Conservation (phyloP, 2,888 invertebrate genomes). For the Masnerella sp. region DNA sequence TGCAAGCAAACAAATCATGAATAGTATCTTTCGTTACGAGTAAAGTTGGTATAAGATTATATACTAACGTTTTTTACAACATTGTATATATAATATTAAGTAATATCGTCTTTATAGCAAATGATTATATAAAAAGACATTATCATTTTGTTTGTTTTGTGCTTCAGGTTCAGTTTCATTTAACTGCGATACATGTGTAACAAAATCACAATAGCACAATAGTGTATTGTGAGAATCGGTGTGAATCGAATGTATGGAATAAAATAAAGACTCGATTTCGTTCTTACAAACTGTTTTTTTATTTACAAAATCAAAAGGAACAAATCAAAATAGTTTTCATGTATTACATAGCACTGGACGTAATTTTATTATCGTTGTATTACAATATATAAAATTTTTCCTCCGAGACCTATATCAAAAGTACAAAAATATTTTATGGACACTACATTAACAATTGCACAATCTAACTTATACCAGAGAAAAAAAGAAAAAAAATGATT, state of each 20-base stretch:
- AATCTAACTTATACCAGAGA: constrained; percentile 39
- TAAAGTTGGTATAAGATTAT: constrained; percentile 21
- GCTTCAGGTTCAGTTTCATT: constrained; percentile 10
- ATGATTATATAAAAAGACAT: constrained; percentile 4
- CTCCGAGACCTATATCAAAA: constrained; percentile 69
- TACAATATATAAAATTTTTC: constrained; percentile 57
- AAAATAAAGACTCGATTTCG: constrained; percentile 25
- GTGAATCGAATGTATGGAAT: constrained; percentile 25
- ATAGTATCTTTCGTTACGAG: constrained; percentile 4
- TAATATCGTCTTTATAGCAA: constrained; percentile 17
- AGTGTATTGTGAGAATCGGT: constrained; percentile 43
- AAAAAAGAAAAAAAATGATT: constrained; percentile 26
- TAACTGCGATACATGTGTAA: not conserved
- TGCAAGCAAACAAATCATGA: constrained; percentile 48
- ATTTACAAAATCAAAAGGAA: constrained; percentile 36
- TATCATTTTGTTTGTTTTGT: constrained; percentile 15
- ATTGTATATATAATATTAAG: constrained; percentile 46
- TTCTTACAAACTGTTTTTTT: constrained; percentile 43
- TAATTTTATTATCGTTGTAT: constrained; percentile 1
- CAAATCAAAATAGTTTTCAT: not conserved
- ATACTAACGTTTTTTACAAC: constrained; percentile 44
- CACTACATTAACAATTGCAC: not conserved
- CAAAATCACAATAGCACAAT: constrained; percentile 6
- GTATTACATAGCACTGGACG: not conserved
- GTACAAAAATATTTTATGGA: not conserved